Evolutionary conservation across 2,113 vertebrate species (phyloP), one percentile per base, ranked within the genome.

Genomic region (Mesocricetus auratus): DNA sequence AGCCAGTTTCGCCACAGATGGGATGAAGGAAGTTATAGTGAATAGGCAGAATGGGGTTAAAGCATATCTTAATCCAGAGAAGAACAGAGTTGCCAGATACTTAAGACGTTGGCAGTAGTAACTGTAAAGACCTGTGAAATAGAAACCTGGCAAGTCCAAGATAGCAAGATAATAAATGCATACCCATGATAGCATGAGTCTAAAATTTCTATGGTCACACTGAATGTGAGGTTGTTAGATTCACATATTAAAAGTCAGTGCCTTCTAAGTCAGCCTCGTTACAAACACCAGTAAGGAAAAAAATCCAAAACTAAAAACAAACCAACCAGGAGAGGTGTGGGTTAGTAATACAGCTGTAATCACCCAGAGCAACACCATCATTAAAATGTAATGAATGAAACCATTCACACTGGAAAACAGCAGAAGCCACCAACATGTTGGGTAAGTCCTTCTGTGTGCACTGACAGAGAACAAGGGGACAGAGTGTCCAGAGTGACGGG

Each of bases 191-290:
- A 33, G 16, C 21, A 0, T 73, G 64, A 88, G 33, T 42, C n/a
- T 90, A 45, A 96, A 94, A 89, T 74, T 33, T 78, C 60, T 88
- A 42, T 11, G 71, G 66, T 87, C 5, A 73, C 47, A 94, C 31
- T 87, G 93, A 86, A 86, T n/a, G 5, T 81, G n/a, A 94, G 21
- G 21, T 86, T 50, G 33, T 71, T 66, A 78, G 87, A 93, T 45
- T 83, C 56, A 53, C 24, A 74, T 24, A 92, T n/a, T 81, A 77
- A 71, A 96, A 94, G 36, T 19, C 62, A 93, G 45, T 36, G 47
- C 60, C 33, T 85, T 42, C 16, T 71, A 81, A 81, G 6, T 79
- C 47, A 78, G 45, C 33, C 47, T 53, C 11, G 69, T 0, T 0
- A 82, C 90, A 86, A 93, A 81, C 58, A 68, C 5, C 31, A 50